Evolutionary conservation across 1,140 invertebrate genomes (phyloP), one percentile per base, ranked within the genome.

Genomic region (Leptinotarsa undecemlineata): DNA sequence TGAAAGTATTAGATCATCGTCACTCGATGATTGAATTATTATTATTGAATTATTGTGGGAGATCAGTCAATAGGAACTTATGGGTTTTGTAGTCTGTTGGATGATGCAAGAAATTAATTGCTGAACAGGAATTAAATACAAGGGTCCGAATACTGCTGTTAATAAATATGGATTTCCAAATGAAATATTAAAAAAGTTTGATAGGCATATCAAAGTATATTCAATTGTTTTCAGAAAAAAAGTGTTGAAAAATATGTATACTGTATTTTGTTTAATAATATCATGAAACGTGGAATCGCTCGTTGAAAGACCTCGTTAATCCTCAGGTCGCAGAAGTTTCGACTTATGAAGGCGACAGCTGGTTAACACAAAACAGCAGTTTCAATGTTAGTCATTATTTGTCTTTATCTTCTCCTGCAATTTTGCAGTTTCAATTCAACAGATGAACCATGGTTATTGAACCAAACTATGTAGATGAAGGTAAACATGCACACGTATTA

Each of bases 51-150:
- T 57, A 57, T 57, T 57, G 51, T 57, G 17, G n/a, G 51, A 57
- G n/a, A 57, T 57, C 51, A 57, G 51, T 57, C 51, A 57, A 57
- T 57, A 19, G 51, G n/a, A 57, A 57, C 51, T 57, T 57, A 19
- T 15, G 14, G 15, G 15, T 8, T n/a, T 57, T n/a, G 15, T 57
- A 15, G n/a, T n/a, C 51, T 17, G n/a, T 57, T 57, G 8, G 0
- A 42, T 8, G n/a, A 57, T 14, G 14, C 51, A n/a, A 14, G 4
- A 17, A 15, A 15, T 57, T 4, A 57, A 17, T 57, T 57, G n/a
- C 51, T 57, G 51, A 15, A 57, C 51, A 57, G 15, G 4, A 15
- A 19, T 17, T 14, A n/a, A 15, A 42, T 42, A 11, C 33, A 42
- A 11, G 33, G 33, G 33, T 42, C 33, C 11, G 8, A 42, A 42